Conservation (phyloP, 2,113 vertebrate genomes). For the Rostratula benghalensis region DNA sequence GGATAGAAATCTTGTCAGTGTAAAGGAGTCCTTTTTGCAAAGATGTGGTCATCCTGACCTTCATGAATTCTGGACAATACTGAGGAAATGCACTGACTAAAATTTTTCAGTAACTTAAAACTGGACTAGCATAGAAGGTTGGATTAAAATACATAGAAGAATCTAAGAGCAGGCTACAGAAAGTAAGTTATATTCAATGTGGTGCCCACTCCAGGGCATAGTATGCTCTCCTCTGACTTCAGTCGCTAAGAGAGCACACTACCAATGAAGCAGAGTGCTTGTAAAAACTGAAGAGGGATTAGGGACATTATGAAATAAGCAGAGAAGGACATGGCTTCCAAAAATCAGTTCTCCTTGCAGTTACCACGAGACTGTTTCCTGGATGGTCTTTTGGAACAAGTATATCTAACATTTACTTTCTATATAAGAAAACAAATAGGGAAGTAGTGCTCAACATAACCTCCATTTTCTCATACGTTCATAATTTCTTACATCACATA, state of each 20-base stretch:
- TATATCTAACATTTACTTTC: not conserved
- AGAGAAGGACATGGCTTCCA: not conserved
- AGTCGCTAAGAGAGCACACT: not conserved
- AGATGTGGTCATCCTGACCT: not conserved
- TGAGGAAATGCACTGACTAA: not conserved
- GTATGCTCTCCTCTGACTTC: not conserved
- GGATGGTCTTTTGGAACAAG: not conserved
- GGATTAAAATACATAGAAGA: not conserved
- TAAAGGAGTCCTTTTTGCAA: not conserved
- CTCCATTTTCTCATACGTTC: not conserved
- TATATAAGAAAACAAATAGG: not conserved
- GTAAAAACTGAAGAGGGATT: not conserved
- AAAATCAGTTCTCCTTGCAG: not conserved
- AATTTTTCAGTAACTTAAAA: not conserved
- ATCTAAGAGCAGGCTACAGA: not conserved
- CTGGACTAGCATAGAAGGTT: accelerated
- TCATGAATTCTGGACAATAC: not conserved
- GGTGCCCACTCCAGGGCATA: not conserved
- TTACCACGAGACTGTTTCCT: not conserved
- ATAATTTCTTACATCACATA: not conserved
- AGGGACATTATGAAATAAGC: not conserved
- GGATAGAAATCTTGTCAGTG: not conserved
- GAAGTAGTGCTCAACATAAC: not conserved
- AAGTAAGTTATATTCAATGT: not conserved
- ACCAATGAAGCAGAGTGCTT: not conserved